A percentile compares a stretch with the other conserved stretches of the same genome.
Evolutionary conservation across 1,140 invertebrate species (phyloP).

Genomic region (Zaprionus lachaisei): DNA sequence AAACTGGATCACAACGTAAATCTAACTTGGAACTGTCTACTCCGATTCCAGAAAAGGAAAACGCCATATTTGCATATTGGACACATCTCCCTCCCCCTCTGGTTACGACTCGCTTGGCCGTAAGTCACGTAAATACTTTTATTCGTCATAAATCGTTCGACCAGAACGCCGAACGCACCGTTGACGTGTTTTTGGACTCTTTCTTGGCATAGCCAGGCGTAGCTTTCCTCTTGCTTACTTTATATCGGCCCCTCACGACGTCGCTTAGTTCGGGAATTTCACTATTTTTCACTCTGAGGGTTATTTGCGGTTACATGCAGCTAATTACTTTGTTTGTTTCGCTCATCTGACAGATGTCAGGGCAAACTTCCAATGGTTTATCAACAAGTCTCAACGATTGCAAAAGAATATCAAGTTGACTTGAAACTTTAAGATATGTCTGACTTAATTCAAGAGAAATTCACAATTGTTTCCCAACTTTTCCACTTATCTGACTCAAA

Average conservation of each 20-base stretch:
- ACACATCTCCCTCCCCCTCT: constrained; percentile 15
- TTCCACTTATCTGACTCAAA: not conserved
- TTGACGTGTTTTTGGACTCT: constrained; percentile 63
- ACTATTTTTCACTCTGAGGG: constrained; percentile 64
- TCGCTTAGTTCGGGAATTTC: constrained; percentile 65
- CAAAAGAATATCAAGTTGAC: not conserved
- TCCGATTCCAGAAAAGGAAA: constrained; percentile 39
- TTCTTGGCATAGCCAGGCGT: constrained; percentile 13
- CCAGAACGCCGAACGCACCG: constrained; percentile 72
- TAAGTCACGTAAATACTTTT: constrained; percentile 75
- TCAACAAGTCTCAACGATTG: not conserved
- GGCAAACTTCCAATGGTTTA: not conserved
- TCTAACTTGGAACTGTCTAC: constrained; percentile 34
- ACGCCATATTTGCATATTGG: constrained; percentile 37
- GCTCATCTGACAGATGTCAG: constrained; percentile 33
- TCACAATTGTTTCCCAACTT: not conserved
- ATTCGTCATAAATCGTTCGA: constrained; percentile 79
- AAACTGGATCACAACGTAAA: constrained; percentile 68
- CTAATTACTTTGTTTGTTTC: constrained; percentile 79
- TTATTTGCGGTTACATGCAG: constrained; percentile 55
- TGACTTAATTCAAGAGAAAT: not conserved
- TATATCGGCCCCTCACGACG: constrained; percentile 45
- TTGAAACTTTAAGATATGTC: not conserved
- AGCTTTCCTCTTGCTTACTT: constrained; percentile 51
- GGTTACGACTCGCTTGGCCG: constrained; percentile 38